Percentiles rank a stretch among this genome's conserved stretches.
These are phyloP conservation scores for Montifringilla adamsi DNA, from an alignment of 2,113 vertebrate species.

Conservation along the genomic window DNA sequence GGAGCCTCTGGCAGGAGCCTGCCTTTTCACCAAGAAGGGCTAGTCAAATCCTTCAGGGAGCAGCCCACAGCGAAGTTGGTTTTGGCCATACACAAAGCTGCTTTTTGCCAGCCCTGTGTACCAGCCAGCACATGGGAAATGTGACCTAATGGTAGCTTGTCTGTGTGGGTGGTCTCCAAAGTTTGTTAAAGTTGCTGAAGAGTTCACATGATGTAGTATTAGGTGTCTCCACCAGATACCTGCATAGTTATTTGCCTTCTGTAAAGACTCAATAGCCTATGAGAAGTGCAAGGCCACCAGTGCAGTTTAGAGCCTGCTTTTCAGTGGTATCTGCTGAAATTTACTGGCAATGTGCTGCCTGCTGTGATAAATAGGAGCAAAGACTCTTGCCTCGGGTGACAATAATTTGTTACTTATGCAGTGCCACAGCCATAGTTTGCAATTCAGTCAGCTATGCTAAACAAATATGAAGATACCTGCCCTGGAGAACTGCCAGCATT, in stretches of 20 bases:
- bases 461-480: neutral
- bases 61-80: neutral
- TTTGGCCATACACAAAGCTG: neutral
- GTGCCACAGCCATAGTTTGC: neutral
- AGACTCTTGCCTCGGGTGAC: neutral
- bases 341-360: neutral
- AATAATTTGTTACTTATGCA: neutral
- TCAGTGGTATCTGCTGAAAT: neutral
- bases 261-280: neutral
- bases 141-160: neutral
- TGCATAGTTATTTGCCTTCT: neutral
- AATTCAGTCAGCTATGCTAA: neutral
- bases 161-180: neutral
- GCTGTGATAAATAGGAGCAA: neutral
- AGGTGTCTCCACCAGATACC: neutral
- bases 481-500: neutral
- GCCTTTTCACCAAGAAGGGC: neutral
- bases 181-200: neutral
- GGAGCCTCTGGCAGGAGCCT: neutral
- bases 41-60: neutral
- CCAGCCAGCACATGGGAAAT: neutral
- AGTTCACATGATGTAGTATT: neutral
- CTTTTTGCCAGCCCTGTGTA: fast-evolving
- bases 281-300: neutral
- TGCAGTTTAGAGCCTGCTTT: neutral